Percentiles rank a stretch among this genome's conserved stretches.
Conservation (phyloP, 1,140 invertebrate genomes). For the Procambarus virginalis region DNA sequence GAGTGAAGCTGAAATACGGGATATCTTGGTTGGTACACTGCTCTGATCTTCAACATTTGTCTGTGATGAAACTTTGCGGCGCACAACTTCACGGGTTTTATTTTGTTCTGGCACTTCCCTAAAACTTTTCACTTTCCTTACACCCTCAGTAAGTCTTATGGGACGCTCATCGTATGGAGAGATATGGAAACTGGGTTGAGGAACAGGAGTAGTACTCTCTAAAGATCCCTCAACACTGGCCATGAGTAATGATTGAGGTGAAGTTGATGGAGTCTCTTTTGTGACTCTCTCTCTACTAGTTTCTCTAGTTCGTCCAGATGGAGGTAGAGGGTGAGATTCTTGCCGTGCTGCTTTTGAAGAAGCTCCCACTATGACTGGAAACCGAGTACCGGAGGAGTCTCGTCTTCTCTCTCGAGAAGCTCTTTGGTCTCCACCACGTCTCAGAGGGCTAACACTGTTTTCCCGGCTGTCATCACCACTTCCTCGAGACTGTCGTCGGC, state of each 20-base stretch:
- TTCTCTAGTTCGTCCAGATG: slow-evolving; percentile 51
- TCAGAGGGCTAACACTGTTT: slow-evolving; percentile 58
- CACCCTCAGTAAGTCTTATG: slow-evolving; percentile 26
- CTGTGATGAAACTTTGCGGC: slow-evolving; percentile 32
- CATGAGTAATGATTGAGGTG: slow-evolving; percentile 24
- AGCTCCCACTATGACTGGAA: slow-evolving; percentile 34
- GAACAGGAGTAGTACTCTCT: slow-evolving; percentile 9
- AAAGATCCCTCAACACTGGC: slow-evolving; percentile 40
- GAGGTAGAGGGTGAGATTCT: slow-evolving; percentile 53
- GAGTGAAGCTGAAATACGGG: slow-evolving; percentile 56
- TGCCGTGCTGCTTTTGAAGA: slow-evolving; percentile 20
- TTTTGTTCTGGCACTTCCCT: slow-evolving; percentile 46
- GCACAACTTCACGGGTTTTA: slow-evolving; percentile 9
- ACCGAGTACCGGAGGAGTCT: slow-evolving; percentile 45
- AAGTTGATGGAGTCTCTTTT: slow-evolving; percentile 7
- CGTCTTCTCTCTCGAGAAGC: slow-evolving; percentile 54
- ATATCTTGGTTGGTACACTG: slow-evolving; percentile 1
- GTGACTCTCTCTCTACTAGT: slow-evolving; percentile 33
- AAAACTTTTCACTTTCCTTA: slow-evolving; percentile 67
- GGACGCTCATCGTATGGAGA: slow-evolving; percentile 46
- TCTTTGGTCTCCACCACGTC: slow-evolving; percentile 52
- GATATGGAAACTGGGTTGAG: slow-evolving; percentile 3
- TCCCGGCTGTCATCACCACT: slow-evolving; percentile 48
- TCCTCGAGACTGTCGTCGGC: slow-evolving; percentile 60
- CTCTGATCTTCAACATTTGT: slow-evolving; percentile 14